A percentile compares a stretch with the other conserved stretches of the same genome.
Evolutionary conservation across 2,888 invertebrate species (phyloP).

Genomic region (Germaria angustata): DNA sequence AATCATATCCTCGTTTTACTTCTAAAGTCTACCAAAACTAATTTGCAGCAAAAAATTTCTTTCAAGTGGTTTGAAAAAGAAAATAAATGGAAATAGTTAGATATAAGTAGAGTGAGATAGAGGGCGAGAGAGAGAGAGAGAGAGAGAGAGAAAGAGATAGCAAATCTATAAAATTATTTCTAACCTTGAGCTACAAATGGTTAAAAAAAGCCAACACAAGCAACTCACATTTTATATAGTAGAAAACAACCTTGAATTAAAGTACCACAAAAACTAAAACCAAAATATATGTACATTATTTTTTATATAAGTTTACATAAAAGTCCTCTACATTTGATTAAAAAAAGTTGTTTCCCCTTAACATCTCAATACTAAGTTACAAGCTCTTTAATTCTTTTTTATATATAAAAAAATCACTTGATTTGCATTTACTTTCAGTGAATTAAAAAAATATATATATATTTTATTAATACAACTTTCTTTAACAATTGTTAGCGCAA

Average conservation of each 20-base stretch:
- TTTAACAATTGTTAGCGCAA: neutral
- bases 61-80: neutral
- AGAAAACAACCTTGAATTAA: slow-evolving; percentile 16
- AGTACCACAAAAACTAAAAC: slow-evolving; percentile 1
- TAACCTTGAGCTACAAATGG: slow-evolving; percentile 28
- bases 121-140: no score
- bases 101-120: no score
- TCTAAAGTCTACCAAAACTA: neutral
- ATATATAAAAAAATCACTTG: slow-evolving; percentile 4
- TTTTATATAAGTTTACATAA: neutral
- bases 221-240: neutral
- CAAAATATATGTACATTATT: neutral
- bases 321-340: neutral
- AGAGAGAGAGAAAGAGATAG: no score
- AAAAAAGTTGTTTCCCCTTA: neutral
- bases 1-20: neutral
- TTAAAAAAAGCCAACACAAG: neutral
- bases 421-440: slow-evolving; percentile 7
- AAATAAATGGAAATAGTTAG: neutral
- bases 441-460: neutral
- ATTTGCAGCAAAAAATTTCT: neutral
- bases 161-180: neutral
- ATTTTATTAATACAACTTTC: neutral
- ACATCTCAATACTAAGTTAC: slow-evolving; percentile 25
- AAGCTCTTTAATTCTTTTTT: neutral